Evolutionary conservation across 2,113 vertebrate genomes (phyloP), one percentile per base, ranked within the genome.

Genomic region (Sorex araneus): DNA sequence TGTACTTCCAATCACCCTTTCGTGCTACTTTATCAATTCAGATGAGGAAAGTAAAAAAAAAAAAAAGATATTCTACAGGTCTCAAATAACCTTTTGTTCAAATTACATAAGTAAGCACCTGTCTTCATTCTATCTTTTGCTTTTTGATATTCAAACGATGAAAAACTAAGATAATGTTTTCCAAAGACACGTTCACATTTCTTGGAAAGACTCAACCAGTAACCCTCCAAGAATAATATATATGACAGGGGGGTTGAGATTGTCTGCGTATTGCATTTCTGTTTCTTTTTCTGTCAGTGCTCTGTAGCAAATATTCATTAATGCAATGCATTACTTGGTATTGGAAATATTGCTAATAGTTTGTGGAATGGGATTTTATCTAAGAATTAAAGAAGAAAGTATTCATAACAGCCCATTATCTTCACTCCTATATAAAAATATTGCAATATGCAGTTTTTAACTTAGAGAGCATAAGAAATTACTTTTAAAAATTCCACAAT

Each of bases 231-330:
- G 88, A 96, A 88, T 30, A 73, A 82, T 69, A 78, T 79, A 74
- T 89, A 75, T 89, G 95, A 95, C 89, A 96, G 93, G 94, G 84
- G 92, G 80, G 71, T 93, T 95, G 87, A 93, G 84, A 89, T 82
- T 91, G 95, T 45, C 23, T 45, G 75, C 15, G 90, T 78, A 47
- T 94, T 96, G 57, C 63, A 93, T 87, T 84, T 93, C 87, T 86
- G 64, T 85, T 93, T 85, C 81, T 66, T 96, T 97, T 96, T 94
- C 95, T 97, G 91, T 91, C 94, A 97, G 83, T 34, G 36, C 80
- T 95, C 93, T n/a, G 73, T 34, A 97, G 95, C 96, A 98, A 97
- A 95, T 96, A 97, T 66, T 97, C 96, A 95, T 96, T 97, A 96
- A 91, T 97, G 83, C 77, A 96, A 97, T 96, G 97, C 91, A 93